Percentiles rank a stretch among this genome's conserved stretches.
phyloP scores from a whole-genome alignment of 2,797 vertebrate genomes.

The Lophura swinhoii region DNA sequence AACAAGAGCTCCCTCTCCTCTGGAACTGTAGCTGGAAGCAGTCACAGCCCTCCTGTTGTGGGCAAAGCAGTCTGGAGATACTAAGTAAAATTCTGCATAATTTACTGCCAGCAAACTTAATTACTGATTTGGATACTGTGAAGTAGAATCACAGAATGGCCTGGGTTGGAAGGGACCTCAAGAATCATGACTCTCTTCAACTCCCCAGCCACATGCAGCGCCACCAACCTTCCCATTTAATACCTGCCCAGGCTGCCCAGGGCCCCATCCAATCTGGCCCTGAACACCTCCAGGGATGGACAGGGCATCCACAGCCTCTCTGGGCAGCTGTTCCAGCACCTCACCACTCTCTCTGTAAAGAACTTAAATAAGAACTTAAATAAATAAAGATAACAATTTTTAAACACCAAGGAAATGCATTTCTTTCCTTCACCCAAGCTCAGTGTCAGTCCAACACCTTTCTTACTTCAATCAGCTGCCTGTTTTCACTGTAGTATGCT shows the following conservation, averaged over 20 bases:
- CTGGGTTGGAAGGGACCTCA: too few relatives aligned
- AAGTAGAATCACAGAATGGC: neutral
- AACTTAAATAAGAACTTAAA: too few relatives aligned
- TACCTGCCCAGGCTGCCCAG: too few relatives aligned
- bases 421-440: neutral
- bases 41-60: neutral
- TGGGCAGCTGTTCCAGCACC: too few relatives aligned
- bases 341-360: too few relatives aligned
- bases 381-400: neutral
- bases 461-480: rapidly evolving
- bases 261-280: too few relatives aligned
- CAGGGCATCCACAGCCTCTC: too few relatives aligned
- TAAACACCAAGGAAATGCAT: neutral
- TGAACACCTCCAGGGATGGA: too few relatives aligned
- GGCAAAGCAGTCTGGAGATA: neutral
- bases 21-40: rapidly evolving
- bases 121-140: neutral
- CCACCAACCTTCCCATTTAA: too few relatives aligned
- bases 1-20: neutral
- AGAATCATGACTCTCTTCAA: too few relatives aligned
- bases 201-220: too few relatives aligned
- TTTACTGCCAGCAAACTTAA: neutral
- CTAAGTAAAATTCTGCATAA: too few relatives aligned
- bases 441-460: neutral
- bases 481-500: rapidly evolving